A percentile compares a stretch with the other conserved stretches of the same genome.
phyloP scores from a whole-genome alignment of 2,113 vertebrate genomes.

The Sturnus vulgaris region DNA sequence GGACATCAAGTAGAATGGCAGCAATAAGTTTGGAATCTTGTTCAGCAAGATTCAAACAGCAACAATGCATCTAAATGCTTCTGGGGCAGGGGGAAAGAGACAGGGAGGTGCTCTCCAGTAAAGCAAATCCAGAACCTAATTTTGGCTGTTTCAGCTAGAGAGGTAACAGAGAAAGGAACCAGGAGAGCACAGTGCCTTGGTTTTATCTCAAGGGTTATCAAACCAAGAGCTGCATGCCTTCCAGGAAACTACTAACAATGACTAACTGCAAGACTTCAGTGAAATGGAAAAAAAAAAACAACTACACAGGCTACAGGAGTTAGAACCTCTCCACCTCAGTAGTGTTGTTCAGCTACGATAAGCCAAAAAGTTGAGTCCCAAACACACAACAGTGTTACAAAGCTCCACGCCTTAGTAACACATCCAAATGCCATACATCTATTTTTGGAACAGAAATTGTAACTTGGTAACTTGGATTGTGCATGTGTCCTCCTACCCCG shows the following conservation, averaged over 20 bases:
- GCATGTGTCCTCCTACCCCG: neutral
- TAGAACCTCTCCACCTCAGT: neutral
- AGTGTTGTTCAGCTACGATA: neutral
- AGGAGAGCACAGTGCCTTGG: accelerated
- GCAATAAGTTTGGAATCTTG: neutral
- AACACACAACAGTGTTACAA: neutral
- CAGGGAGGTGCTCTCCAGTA: neutral
- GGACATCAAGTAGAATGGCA: neutral
- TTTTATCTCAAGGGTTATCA: neutral
- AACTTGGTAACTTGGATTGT: neutral
- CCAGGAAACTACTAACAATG: neutral
- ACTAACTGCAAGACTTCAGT: neutral
- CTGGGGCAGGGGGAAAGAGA: neutral
- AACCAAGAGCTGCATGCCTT: neutral
- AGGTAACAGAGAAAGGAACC: neutral
- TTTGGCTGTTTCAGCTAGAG: neutral
- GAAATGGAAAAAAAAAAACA: neutral
- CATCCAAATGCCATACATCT: neutral
- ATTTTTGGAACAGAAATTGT: neutral
- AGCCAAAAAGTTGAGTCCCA: neutral
- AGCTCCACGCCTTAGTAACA: neutral
- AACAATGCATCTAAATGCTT: neutral
- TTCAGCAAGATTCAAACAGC: neutral
- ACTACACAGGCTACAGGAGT: neutral
- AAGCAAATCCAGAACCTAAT: neutral